Base-by-base conservation (phyloP, 2,113 vertebrate genomes). In the Sander vitreus region DNA sequence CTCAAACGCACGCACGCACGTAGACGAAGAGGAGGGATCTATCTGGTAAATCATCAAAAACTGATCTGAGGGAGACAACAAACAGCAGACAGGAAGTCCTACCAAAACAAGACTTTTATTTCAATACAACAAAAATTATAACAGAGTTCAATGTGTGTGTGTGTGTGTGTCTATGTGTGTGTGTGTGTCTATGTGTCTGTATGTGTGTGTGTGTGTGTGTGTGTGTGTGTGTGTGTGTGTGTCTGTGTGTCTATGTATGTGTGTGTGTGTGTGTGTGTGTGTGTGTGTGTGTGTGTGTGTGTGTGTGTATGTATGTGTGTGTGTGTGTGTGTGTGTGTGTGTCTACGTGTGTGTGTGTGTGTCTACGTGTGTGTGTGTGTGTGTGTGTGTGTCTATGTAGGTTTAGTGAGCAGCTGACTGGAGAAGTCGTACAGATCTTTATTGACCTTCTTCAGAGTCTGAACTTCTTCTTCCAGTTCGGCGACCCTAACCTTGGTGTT, bases 361-460 rank as follows among this genome's bases (percentile, higher is more conserved):
- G 21, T 68, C 21, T 53, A 12, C 59, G 39, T 50, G 25, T 62
- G 1, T 5, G 55, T 59, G 45, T 62, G 43, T 48, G 9, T 3
- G 27, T 39, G 21, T 73, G 62, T 67, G 10, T 59, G n/a, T 36
- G 48, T 55, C 15, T 19, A 23, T 69, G 65, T 68, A 39, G 36
- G 33, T 16, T 36, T 97, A 4, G 97, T 97, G 79, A 99, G 96
- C 78, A 99, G 94, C 84, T 96, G 96, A 3, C 95, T 95, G 2
- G 97, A 97, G 91, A 99, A 99, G 85, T 99, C 97, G 0, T 97
- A 99, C 50, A 99, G 94, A 89, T 97, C 96, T 62, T 98, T 97
- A 95, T 99, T 99, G 94, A 99, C 96, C 76, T 98, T 99, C 77
- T 97, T 96, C 86, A 99, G 94, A 54, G 96, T 97, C 76, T 95